Conservation (phyloP, 2,888 invertebrate species). For the Creontiades dilutus region DNA sequence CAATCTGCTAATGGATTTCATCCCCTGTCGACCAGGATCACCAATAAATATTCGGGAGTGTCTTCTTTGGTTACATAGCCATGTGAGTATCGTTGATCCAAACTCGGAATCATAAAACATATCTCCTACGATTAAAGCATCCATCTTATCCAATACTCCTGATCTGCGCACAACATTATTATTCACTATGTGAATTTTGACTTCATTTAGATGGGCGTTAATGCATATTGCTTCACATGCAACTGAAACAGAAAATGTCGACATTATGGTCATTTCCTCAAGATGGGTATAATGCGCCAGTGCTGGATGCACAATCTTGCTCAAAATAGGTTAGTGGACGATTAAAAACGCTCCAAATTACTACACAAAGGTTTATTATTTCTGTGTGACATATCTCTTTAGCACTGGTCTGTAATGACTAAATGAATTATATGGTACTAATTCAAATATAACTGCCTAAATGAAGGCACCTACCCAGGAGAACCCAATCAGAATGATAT, state of each 20-base stretch:
- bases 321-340: too few species aligned
- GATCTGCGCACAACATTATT: slow-evolving; percentile 79
- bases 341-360: too few species aligned
- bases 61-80: slow-evolving; percentile 79
- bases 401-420: too few species aligned
- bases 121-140: slow-evolving; percentile 83
- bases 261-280: not conserved
- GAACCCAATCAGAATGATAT: too few species aligned
- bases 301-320: too few species aligned
- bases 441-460: too few species aligned
- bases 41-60: slow-evolving; percentile 80
- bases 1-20: slow-evolving; percentile 56
- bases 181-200: slow-evolving; percentile 78
- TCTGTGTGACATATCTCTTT: too few species aligned
- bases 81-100: slow-evolving; percentile 80
- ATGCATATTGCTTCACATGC: slow-evolving; percentile 80
- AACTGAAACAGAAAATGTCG: slow-evolving; percentile 78
- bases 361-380: too few species aligned
- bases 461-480: too few species aligned
- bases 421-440: too few species aligned
- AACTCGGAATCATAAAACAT: slow-evolving; percentile 85
- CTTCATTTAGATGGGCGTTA: slow-evolving; percentile 81
- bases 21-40: slow-evolving; percentile 82
- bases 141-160: slow-evolving; percentile 79
- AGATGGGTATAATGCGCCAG: too few species aligned